phyloP scores from a whole-genome alignment of 2,797 vertebrate genomes.

The Eospalax fontanierii region DNA sequence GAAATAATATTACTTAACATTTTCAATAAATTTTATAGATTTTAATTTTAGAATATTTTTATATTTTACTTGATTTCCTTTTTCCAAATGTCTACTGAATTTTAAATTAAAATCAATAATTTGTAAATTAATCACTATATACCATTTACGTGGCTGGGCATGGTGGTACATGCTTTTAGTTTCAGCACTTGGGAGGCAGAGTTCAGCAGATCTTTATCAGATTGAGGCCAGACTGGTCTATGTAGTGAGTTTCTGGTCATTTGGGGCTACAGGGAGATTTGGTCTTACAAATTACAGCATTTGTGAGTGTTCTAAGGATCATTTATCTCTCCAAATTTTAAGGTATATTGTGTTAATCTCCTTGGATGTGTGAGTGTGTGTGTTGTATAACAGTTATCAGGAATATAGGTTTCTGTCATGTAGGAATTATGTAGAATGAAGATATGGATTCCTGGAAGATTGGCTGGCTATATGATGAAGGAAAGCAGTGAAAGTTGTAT shows the following conservation, averaged over 20 bases:
- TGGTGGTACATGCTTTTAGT: too few species aligned
- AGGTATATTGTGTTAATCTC: too few species aligned
- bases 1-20: too few species aligned
- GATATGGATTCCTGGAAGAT: background rate
- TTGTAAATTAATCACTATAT: background rate
- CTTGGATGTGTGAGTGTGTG: background rate
- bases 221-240: too few species aligned
- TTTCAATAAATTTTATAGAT: background rate
- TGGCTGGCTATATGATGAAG: background rate
- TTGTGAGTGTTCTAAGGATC: too few species aligned
- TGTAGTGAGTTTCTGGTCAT: too few species aligned
- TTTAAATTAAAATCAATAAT: background rate
- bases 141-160: too few species aligned
- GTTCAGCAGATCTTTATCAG: too few species aligned
- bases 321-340: too few species aligned
- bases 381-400: background rate
- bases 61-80: background rate
- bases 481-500: background rate
- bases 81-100: background rate
- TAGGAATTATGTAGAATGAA: background rate
- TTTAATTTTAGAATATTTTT: background rate
- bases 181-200: too few species aligned
- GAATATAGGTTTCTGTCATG: background rate
- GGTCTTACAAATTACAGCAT: too few species aligned
- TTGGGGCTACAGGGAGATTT: too few species aligned